A percentile compares a stretch with the other conserved stretches of the same genome.
These are phyloP conservation scores for Colossoma macropomum DNA, from an alignment of 2,113 vertebrate genomes.

Conservation along the genomic window DNA sequence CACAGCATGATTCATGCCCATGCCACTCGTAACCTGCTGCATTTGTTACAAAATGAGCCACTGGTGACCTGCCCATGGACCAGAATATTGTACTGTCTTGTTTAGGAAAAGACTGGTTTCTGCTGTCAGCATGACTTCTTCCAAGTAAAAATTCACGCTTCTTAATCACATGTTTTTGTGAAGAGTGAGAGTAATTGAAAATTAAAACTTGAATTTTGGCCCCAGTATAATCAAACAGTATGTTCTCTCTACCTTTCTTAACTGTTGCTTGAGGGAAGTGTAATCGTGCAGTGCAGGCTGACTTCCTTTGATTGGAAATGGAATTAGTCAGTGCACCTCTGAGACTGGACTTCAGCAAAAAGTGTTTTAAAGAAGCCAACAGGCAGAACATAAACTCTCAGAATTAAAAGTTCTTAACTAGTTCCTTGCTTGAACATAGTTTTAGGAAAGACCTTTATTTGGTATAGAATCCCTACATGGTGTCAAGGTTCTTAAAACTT, in stretches of 20 bases:
- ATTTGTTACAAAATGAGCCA: not conserved
- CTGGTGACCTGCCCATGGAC: not conserved
- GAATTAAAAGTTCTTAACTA: not conserved
- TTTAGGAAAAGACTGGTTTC: not conserved
- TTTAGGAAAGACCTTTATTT: too few relatives aligned
- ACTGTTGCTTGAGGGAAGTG: slow-evolving; percentile 2
- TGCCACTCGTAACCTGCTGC: not conserved
- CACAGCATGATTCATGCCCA: not conserved
- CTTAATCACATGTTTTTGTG: not conserved
- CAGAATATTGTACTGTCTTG: not conserved
- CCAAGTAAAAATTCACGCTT: not conserved
- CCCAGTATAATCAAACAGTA: not conserved
- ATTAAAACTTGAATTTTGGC: not conserved
- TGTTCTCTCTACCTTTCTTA: not conserved
- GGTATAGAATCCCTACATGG: too few relatives aligned
- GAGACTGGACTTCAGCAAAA: not conserved
- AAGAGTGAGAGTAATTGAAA: not conserved
- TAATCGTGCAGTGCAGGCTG: slow-evolving; percentile 27
- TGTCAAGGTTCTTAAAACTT: too few relatives aligned
- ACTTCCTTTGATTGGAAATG: slow-evolving; percentile 10
- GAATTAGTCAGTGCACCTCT: slow-evolving; percentile 1
- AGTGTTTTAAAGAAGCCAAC: not conserved
- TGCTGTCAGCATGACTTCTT: not conserved
- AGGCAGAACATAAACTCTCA: not conserved
- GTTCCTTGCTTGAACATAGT: not conserved